Conservation (phyloP, 2,888 invertebrate species). For the Rhyacophila evoluta region DNA sequence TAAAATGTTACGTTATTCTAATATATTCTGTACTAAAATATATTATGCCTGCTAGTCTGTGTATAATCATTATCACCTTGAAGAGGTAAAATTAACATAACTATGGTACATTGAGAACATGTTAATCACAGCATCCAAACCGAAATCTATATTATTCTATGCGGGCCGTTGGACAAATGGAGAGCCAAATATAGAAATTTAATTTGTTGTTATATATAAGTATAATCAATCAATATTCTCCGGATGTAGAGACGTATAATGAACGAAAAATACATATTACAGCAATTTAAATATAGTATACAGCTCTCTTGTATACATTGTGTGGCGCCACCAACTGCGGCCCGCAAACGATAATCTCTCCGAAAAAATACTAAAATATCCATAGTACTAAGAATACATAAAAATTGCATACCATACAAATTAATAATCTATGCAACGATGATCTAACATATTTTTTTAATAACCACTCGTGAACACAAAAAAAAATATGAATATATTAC, state of each 20-base stretch:
- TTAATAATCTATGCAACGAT: too few relatives aligned
- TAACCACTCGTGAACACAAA: too few relatives aligned
- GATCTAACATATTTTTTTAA: too few relatives aligned
- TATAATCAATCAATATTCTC: constrained; percentile 22
- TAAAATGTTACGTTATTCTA: too few relatives aligned
- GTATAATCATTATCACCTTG: background rate
- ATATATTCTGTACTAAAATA: too few relatives aligned
- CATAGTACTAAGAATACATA: too few relatives aligned
- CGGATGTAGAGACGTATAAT: constrained; percentile 22
- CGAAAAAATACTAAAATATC: too few relatives aligned
- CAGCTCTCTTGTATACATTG: background rate
- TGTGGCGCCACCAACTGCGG: background rate
- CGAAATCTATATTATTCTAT: background rate
- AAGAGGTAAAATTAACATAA: constrained; percentile 7
- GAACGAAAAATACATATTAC: constrained; percentile 24
- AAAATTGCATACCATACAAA: too few relatives aligned
- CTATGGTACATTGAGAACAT: background rate
- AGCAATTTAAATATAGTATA: constrained; percentile 17
- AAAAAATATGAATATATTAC: too few relatives aligned
- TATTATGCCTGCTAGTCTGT: too few relatives aligned
- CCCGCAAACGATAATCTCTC: background rate
- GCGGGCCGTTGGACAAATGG: constrained; percentile 19
- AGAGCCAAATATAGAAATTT: constrained; percentile 22
- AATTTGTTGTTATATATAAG: constrained; percentile 24
- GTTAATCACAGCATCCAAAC: constrained; percentile 19